Base-by-base conservation (phyloP, 2,888 invertebrate genomes). In the Parelbella ahira region DNA sequence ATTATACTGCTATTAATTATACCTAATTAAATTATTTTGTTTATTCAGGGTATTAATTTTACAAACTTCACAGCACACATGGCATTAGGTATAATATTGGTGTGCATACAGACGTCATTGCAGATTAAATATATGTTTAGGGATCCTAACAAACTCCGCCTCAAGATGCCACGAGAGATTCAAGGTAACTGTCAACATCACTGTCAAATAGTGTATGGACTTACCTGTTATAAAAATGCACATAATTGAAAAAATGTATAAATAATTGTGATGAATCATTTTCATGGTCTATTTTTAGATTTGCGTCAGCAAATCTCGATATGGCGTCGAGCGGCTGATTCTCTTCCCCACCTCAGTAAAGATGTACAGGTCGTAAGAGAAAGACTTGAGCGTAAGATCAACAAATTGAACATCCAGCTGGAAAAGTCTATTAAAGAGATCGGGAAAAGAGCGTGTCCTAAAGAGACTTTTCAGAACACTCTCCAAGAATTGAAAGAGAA, bases 21-120 rank as follows among this genome's bases (percentile, higher is more conserved):
- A n/a, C n/a, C n/a, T n/a, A n/a, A n/a, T n/a, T n/a, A n/a, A n/a
- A n/a, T n/a, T n/a, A n/a, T n/a, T n/a, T n/a, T n/a, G n/a, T n/a
- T n/a, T n/a, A n/a, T 79, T 6, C 80, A 96, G 96, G 95, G 94
- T 2, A 90, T 97, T 0, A 92, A 92, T 54, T 97, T 97, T 71
- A 88, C 92, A 1, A 91, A 89, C 19, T 97, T 97, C 70, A 93
- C 93, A 0, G 59, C 92, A 0, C 97, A 97, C 71, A 95, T 96
- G 92, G 75, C 91, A 0, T 75, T 93, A 0, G 96, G 96, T 0
- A 92, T 94, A 0, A 8, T 94, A 0, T 57, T 96, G 1, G 91
- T 93, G 0, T 80, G 91, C 11, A 38, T 93, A 0, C 92, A 92
- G 21, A 91, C 94, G 0, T 93, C 93, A 58, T 66, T 91, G 2